These are phyloP conservation scores for Belgica antarctica DNA, from an alignment of 2,888 invertebrate genomes.

Conservation along the genomic window DNA sequence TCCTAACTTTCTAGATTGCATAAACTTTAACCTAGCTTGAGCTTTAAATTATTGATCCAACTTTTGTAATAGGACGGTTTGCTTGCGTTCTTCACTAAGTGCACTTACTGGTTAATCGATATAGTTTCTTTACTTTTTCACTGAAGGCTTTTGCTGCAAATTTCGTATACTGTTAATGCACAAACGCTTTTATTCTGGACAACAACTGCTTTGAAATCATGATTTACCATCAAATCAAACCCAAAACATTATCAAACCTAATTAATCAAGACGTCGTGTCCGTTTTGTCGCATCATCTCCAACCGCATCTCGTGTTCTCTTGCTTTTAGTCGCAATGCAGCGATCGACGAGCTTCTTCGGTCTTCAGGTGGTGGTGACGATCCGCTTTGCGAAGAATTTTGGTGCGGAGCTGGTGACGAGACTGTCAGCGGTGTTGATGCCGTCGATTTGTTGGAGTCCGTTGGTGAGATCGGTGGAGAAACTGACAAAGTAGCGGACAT, in stretches of 20 bases:
- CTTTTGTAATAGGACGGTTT: slow-evolving; percentile 8
- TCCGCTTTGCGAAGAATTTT: slow-evolving; percentile 57
- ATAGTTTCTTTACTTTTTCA: neutral
- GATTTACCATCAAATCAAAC: neutral
- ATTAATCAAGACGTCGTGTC: slow-evolving; percentile 74
- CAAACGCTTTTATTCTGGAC: neutral
- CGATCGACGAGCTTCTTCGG: slow-evolving; percentile 81
- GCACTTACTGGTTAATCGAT: slow-evolving; percentile 1
- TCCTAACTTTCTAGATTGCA: neutral
- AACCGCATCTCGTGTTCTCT: slow-evolving; percentile 83
- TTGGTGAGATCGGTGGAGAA: slow-evolving; percentile 60
- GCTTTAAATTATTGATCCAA: neutral
- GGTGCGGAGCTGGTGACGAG: slow-evolving; percentile 49
- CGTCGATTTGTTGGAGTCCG: slow-evolving; percentile 49
- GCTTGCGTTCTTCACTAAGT: neutral
- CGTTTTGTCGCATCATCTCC: slow-evolving; percentile 77
- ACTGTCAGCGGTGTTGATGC: slow-evolving; percentile 44
- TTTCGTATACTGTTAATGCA: slow-evolving; percentile 9
- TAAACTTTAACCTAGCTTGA: too few species aligned
- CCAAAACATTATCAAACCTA: neutral
- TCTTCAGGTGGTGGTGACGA: slow-evolving; percentile 70
- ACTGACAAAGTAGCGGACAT: slow-evolving; percentile 50
- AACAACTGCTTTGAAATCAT: neutral
- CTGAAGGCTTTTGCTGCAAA: slow-evolving; percentile 17
- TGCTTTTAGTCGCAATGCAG: slow-evolving; percentile 80